These are phyloP conservation scores for Drosophila repletoides DNA, from an alignment of 1,140 invertebrate genomes.

Conservation along the genomic window DNA sequence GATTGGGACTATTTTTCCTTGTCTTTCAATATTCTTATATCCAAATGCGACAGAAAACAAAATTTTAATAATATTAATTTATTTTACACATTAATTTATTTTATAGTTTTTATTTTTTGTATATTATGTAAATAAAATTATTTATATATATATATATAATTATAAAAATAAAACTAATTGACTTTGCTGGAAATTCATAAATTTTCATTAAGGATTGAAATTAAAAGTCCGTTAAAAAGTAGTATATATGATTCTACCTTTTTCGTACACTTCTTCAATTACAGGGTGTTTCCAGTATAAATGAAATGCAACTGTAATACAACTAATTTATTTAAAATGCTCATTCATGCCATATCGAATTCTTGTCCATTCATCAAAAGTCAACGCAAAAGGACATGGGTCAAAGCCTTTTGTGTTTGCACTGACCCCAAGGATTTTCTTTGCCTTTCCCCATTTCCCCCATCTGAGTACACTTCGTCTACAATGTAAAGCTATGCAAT, in stretches of 20 bases:
- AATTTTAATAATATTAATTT: too few species aligned
- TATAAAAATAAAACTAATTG: too few species aligned
- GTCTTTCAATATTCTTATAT: too few species aligned
- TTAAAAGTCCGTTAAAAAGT: too few species aligned
- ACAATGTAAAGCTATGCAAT: constrained; percentile 55
- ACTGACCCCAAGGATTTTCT: constrained; percentile 47
- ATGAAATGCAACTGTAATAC: constrained; percentile 66
- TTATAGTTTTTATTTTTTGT: too few species aligned
- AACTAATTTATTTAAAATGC: constrained; percentile 81
- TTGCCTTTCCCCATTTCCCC: not conserved
- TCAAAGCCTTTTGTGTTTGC: constrained; percentile 62
- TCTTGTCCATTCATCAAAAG: constrained; percentile 77
- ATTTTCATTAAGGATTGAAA: too few species aligned
- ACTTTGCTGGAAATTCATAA: too few species aligned
- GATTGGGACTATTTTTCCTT: too few species aligned
- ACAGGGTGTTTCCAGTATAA: constrained; percentile 20
- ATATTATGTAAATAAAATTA: too few species aligned
- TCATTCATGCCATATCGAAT: constrained; percentile 75
- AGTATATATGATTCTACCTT: not conserved
- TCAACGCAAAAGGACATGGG: constrained; percentile 63
- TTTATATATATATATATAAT: too few species aligned
- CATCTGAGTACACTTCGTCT: constrained; percentile 27
- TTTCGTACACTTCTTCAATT: not conserved
- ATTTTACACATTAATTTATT: too few species aligned
- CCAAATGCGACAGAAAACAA: too few species aligned